phyloP scores from a whole-genome alignment of 2,888 invertebrate species.

The Nyleta sp. region DNA sequence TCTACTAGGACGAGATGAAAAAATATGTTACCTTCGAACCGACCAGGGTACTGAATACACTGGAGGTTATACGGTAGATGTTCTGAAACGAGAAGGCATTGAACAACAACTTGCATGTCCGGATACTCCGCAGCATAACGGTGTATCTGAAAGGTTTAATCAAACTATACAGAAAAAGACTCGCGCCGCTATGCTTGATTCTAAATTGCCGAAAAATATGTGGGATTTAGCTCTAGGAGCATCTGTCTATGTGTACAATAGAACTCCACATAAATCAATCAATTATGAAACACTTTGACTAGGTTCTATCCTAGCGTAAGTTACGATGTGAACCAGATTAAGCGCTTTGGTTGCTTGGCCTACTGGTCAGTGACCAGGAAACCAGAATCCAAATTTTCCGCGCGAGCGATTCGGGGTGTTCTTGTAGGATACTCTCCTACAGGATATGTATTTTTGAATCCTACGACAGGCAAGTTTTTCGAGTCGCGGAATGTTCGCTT shows the following conservation, averaged over 20 bases:
- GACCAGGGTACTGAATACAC: conserved; percentile 6
- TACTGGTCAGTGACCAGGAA: background rate
- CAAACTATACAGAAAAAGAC: background rate
- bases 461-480: background rate
- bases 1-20: background rate
- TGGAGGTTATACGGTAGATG: background rate
- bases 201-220: background rate
- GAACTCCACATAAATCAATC: conserved; percentile 3
- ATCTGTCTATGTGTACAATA: background rate
- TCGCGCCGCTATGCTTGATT: background rate
- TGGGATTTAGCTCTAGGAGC: background rate
- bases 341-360: background rate
- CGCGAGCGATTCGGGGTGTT: conserved; percentile 1
- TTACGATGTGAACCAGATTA: background rate
- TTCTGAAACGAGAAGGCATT: background rate
- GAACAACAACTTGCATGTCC: background rate
- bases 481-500: background rate
- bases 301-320: background rate
- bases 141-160: background rate
- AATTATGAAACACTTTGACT: background rate
- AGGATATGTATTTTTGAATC: background rate
- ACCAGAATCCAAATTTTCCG: background rate
- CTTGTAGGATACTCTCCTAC: background rate
- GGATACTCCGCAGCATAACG: conserved; percentile 1
- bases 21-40: background rate